Conservation (phyloP, 2,797 vertebrate genomes). For the Lophotriccus pileatus region DNA sequence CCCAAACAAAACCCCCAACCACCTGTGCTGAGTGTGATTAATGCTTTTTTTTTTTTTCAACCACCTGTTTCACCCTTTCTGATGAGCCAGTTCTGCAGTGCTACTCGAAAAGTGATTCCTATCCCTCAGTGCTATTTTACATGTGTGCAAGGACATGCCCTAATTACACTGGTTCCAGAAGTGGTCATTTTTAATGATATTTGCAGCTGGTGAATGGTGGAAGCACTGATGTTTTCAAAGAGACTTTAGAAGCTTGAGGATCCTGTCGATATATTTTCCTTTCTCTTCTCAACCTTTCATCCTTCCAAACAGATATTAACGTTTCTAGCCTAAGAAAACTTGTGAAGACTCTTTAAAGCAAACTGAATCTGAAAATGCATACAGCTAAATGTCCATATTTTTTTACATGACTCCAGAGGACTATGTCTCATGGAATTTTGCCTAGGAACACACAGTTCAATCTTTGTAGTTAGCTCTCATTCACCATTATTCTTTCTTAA, state of each 20-base stretch:
- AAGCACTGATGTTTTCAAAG: neutral
- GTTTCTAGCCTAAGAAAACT: slow-evolving; percentile 38
- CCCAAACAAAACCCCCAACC: accelerated
- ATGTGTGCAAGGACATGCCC: neutral
- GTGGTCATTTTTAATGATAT: neutral
- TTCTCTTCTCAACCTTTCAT: neutral
- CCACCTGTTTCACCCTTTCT: neutral
- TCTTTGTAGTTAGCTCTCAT: neutral
- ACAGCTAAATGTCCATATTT: neutral
- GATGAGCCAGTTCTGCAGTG: neutral
- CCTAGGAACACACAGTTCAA: neutral
- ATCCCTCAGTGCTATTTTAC: neutral
- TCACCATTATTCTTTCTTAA: neutral
- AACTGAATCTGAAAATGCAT: neutral
- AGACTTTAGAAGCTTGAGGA: neutral
- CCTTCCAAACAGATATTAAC: slow-evolving; percentile 58
- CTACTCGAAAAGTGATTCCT: neutral
- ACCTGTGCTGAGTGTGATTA: neutral
- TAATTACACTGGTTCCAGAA: neutral
- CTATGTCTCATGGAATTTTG: neutral
- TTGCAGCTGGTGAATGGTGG: neutral
- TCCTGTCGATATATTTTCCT: neutral
- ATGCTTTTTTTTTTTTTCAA: neutral
- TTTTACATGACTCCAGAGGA: neutral
- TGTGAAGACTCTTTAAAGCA: neutral